A percentile compares a stretch with the other conserved stretches of the same genome.
Evolutionary conservation across 2,113 vertebrate species (phyloP).

Genomic region (Osmerus mordax): DNA sequence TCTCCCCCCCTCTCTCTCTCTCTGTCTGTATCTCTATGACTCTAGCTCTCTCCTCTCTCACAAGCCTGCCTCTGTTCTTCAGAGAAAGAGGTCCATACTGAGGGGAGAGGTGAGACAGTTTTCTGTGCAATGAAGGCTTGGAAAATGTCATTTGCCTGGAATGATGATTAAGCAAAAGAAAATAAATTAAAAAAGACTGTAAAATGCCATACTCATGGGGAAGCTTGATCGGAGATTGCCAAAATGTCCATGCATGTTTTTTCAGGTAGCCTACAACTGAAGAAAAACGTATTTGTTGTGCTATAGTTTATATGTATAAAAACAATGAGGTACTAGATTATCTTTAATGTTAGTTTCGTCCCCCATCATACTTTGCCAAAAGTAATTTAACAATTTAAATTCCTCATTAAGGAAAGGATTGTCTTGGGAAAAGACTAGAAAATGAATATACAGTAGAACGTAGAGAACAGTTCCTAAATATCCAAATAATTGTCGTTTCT

Average conservation of each 20-base stretch:
- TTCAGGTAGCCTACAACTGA: no score
- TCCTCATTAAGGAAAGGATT: not conserved
- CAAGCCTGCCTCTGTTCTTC: constrained; percentile 26
- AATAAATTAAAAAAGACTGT: no score
- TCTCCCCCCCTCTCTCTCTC: not conserved
- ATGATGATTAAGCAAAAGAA: no score
- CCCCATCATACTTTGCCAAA: not conserved
- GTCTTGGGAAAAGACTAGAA: not conserved
- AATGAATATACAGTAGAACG: not conserved
- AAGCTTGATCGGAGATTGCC: no score
- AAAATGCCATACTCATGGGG: no score
- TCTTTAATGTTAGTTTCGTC: not conserved
- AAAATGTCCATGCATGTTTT: no score
- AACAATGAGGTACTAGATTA: not conserved
- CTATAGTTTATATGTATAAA: not conserved
- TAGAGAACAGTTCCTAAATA: not conserved
- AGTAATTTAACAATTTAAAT: not conserved
- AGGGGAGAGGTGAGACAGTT: not conserved
- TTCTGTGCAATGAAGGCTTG: not conserved
- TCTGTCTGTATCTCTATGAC: constrained; percentile 2
- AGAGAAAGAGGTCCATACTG: constrained; percentile 20
- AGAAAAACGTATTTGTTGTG: not conserved
- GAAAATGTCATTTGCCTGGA: no score
- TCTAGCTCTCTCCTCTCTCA: constrained; percentile 19
- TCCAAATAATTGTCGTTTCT: not conserved